A percentile compares a stretch with the other conserved stretches of the same genome.
Conservation (phyloP, 1,140 invertebrate genomes). For the Homalodisca vitripennis region DNA sequence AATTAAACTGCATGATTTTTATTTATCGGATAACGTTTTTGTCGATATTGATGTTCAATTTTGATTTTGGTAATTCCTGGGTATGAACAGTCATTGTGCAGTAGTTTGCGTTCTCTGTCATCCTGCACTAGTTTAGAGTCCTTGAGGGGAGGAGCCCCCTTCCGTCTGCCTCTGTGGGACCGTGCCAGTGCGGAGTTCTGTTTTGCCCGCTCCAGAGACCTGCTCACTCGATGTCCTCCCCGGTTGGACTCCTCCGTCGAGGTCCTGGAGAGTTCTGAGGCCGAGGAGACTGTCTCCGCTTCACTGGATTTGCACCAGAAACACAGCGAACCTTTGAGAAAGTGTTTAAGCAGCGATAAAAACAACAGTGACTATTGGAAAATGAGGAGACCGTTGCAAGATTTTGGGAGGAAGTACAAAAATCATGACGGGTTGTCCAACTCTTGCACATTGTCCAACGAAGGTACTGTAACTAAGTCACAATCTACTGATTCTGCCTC, state of each 20-base stretch:
- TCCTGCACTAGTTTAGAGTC: constrained; percentile 52
- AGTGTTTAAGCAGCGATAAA: constrained; percentile 19
- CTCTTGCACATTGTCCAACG: constrained; percentile 16
- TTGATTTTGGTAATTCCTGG: constrained; percentile 12
- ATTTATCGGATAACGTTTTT: constrained; percentile 30
- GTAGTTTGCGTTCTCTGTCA: constrained; percentile 55
- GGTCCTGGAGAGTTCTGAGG: constrained; percentile 34
- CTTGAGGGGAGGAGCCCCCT: constrained; percentile 43
- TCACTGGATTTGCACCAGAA: constrained; percentile 1
- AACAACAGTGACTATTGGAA: constrained; percentile 21
- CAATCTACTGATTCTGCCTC: constrained; percentile 33
- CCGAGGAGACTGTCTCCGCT: constrained; percentile 13
- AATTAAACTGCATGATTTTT: constrained; percentile 28
- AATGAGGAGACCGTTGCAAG: constrained; percentile 7
- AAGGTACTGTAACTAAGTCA: constrained; percentile 32
- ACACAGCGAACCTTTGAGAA: constrained; percentile 13
- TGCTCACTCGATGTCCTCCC: constrained; percentile 50
- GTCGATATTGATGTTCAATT: background rate
- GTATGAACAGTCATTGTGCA: constrained; percentile 52
- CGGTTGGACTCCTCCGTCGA: constrained; percentile 36
- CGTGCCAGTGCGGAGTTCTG: constrained; percentile 71
- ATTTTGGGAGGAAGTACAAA: constrained; percentile 7
- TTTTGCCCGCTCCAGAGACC: constrained; percentile 67
- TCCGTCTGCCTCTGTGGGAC: constrained; percentile 67
- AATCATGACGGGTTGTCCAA: background rate